Base-by-base conservation (phyloP, 2,888 invertebrate species). In the Epirrita christyi region DNA sequence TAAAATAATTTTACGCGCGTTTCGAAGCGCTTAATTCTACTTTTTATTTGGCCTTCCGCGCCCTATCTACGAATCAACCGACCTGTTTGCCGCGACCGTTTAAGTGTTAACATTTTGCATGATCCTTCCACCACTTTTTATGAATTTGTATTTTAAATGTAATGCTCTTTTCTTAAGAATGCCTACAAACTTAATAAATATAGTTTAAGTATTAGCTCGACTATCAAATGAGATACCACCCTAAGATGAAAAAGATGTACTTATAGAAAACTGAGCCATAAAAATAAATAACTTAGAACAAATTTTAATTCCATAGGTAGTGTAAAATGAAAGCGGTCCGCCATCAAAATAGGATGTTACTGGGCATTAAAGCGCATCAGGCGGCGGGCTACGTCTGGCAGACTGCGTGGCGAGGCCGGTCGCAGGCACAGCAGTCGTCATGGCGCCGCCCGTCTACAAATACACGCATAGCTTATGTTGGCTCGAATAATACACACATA, bases 1-100 rank as follows among this genome's bases (percentile, higher is more conserved):
- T 88, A 91, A 92, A 91, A 92, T 92, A 92, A 92, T 92, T 92
- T 92, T 92, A 92, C 92, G 92, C 92, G 92, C 88, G 90, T 91
- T 90, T 89, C 88, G 87, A 85, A 86, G 88, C 87, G 89, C 81
- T 92, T 90, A 88, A 89, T 89, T 91, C 82, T 90, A 86, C 88
- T 90, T 92, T 92, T 92, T 91, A 88, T 91, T 87, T 83, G 83
- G 83, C 81, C 85, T 89, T 88, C 85, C 82, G 85, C 83, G 83
- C 81, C 87, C 87, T 92, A 91, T 92, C 91, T 91, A 92, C 88
- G 90, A 88, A 91, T 91, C 92, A 88, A 88, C 85, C 83, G 73
- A 81, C 76, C 84, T 80, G 83, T 76, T 80, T 76, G 78, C 70
- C 80, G 78, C 76, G 77, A 70, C 82, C 80, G 77, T 88, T 88